Base-by-base conservation (phyloP, 1,140 invertebrate genomes). In the Euwallacea fornicatus region DNA sequence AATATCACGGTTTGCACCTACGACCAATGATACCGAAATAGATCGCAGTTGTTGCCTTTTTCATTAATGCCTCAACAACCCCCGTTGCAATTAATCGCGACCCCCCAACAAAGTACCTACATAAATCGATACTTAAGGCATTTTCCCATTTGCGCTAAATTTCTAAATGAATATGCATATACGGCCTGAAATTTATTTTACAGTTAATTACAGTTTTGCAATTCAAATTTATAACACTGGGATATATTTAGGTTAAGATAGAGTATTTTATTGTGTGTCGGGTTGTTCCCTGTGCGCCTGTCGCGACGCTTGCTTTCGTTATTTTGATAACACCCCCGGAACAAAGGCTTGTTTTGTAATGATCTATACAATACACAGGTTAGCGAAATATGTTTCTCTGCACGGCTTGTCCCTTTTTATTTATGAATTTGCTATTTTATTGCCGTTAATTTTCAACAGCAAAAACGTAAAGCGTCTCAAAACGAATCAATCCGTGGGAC, bases 201-300 rank as follows among this genome's bases (percentile, higher is more conserved):
- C 70, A 69, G 71, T 69, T 72, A 74, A 74, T 72, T 70, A 73
- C 71, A 73, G 66, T 74, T 74, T 74, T 72, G 73, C 71, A 74
- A 66, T 74, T 71, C 70, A 74, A 72, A 74, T 72, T 73, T 67
- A 56, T 58, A 67, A 67, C 67, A 72, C 70, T 67, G 21, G 10
- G n/a, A 60, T 72, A 70, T 70, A 74, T 72, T 72, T 73, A 73
- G 73, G 70, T 72, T 74, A 65, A 73, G 73, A 74, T 74, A 66
- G 68, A 74, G 43, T n/a, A 58, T 69, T 69, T 69, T 69, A 69
- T 69, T 64, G 66, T 69, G 33, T 61, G 61, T 55, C 53, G 68
- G 56, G 47, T 46, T 69, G 62, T 55, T 59, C 54, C 55, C 60
- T 58, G 7, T 54, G 7, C 21, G 21, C 21, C 21, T 44, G 15